These are phyloP conservation scores for Dryas iulia DNA, from an alignment of 1,140 invertebrate species.

Conservation along the genomic window DNA sequence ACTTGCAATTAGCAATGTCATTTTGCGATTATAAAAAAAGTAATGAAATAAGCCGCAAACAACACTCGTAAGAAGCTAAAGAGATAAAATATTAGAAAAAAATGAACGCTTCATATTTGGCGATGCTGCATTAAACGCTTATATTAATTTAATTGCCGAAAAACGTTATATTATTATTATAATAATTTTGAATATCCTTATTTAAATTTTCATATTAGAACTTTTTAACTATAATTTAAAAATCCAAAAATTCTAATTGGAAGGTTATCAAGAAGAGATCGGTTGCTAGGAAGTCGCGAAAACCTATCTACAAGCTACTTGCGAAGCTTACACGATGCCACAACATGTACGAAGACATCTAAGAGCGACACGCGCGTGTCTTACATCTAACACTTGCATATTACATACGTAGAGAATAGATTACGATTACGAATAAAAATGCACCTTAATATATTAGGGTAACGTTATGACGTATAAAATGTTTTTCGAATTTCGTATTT, in stretches of 20 bases:
- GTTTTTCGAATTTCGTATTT: conserved; percentile 53
- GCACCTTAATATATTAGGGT: conserved; percentile 69
- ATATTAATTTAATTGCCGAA: conserved; percentile 28
- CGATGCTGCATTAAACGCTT: conserved; percentile 23
- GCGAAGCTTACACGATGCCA: conserved; percentile 72
- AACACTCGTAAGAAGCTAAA: conserved; percentile 55
- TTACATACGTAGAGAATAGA: conserved; percentile 51
- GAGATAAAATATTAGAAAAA: conserved; percentile 41
- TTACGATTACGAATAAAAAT: conserved; percentile 69
- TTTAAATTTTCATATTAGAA: conserved; percentile 64
- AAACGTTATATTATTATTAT: conserved; percentile 22
- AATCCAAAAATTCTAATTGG: conserved; percentile 71
- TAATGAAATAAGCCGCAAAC: conserved; percentile 57
- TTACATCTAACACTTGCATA: conserved; percentile 63
- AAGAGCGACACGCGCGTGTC: conserved; percentile 66
- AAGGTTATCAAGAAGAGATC: conserved; percentile 71
- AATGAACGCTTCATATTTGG: conserved; percentile 31
- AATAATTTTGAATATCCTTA: conserved; percentile 46
- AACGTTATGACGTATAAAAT: conserved; percentile 55
- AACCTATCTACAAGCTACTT: conserved; percentile 76
- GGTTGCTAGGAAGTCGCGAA: conserved; percentile 75
- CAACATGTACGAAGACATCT: conserved; percentile 72
- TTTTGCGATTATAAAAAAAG: conserved; percentile 50
- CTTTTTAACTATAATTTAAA: conserved; percentile 67
- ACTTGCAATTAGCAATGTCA: conserved; percentile 61